Evolutionary conservation across 64 coral and sea anemone species (phyloP).

Genomic region (Acropora tenuis): DNA sequence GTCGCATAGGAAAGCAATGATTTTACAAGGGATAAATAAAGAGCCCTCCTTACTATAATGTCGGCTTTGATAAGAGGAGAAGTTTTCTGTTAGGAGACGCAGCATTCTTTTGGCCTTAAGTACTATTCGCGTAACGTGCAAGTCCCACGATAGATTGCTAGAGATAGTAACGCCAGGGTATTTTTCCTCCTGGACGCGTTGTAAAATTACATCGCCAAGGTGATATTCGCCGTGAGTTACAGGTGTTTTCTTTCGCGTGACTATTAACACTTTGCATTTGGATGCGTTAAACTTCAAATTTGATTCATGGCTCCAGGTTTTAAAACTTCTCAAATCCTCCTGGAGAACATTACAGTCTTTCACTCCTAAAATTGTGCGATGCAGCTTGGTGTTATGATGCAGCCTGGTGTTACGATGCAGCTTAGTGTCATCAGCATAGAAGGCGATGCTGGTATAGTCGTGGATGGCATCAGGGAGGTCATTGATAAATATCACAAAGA

Average conservation of each 20-base stretch:
- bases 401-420: too few relatives aligned
- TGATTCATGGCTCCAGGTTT: not conserved
- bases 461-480: too few relatives aligned
- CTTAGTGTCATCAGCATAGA: too few relatives aligned
- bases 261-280: conserved; percentile 3
- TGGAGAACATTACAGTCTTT: too few relatives aligned
- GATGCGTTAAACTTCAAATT: not conserved
- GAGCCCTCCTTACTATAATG: conserved; percentile 13
- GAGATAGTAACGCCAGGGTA: not conserved
- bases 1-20: conserved; percentile 27
- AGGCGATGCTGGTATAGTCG: too few relatives aligned
- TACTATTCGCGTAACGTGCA: not conserved
- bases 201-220: conserved; percentile 18
- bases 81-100: too few relatives aligned
- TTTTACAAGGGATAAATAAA: conserved; percentile 2
- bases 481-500: too few relatives aligned
- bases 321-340: too few relatives aligned
- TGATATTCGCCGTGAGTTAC: not conserved
- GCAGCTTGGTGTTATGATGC: too few relatives aligned
- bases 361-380: too few relatives aligned
- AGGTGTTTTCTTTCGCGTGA: conserved; percentile 3
- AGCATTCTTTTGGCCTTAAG: conserved; percentile 34
- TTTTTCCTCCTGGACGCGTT: not conserved
- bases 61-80: conserved; percentile 11
- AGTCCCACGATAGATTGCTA: conserved; percentile 30